phyloP scores from a whole-genome alignment of 2,888 invertebrate genomes.

The Heliothis peltigera region DNA sequence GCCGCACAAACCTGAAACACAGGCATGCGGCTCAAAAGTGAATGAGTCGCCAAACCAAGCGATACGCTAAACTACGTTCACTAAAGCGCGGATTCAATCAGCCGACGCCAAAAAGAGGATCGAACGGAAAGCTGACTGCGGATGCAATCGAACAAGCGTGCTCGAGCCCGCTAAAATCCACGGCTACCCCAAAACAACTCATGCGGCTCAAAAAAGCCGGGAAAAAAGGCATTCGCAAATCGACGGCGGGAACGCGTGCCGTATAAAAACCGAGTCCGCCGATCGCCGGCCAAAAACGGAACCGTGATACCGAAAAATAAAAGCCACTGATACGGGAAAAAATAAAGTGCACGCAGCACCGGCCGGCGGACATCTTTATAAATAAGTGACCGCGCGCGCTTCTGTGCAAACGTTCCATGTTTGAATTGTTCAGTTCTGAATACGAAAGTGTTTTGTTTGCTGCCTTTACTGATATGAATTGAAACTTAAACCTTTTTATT shows the following conservation, averaged over 20 bases:
- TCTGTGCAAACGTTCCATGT: conserved; percentile 48
- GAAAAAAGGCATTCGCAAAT: conserved; percentile 86
- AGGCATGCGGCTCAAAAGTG: conserved; percentile 74
- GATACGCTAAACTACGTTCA: conserved; percentile 86
- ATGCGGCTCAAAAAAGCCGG: conserved; percentile 76
- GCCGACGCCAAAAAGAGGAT: conserved; percentile 79
- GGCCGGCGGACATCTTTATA: conserved; percentile 80
- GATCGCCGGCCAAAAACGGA: conserved; percentile 88
- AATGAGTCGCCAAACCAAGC: conserved; percentile 83
- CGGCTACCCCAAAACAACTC: conserved; percentile 88
- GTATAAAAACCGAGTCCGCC: conserved; percentile 86
- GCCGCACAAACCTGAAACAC: conserved; percentile 71
- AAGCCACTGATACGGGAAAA: conserved; percentile 86
- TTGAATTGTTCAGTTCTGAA: conserved; percentile 38
- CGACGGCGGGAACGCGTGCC: conserved; percentile 84
- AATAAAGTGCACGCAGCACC: conserved; percentile 81
- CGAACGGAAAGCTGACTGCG: conserved; percentile 78
- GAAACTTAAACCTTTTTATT: no score
- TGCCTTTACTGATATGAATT: no score
- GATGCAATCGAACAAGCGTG: conserved; percentile 86
- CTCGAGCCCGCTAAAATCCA: conserved; percentile 84
- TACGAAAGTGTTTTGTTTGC: background rate
- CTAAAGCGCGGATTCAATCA: conserved; percentile 89
- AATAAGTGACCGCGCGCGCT: conserved; percentile 73
- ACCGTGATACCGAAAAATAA: conserved; percentile 90